phyloP scores from a whole-genome alignment of 1,140 invertebrate genomes.

The Melanaphis sacchari region DNA sequence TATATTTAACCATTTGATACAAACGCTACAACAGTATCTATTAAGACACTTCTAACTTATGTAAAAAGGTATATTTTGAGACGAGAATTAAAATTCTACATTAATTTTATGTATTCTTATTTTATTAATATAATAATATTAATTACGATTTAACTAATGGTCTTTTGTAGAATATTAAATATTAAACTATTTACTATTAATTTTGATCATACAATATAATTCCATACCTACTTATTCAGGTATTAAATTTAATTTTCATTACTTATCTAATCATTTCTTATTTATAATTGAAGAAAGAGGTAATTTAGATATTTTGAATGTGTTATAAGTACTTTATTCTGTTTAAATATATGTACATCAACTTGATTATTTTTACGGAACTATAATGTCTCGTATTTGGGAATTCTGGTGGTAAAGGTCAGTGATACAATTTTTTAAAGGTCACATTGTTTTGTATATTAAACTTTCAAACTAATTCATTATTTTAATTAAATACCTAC shows the following conservation, averaged over 20 bases:
- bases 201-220: too few relatives aligned
- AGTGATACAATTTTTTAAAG: constrained; percentile 17
- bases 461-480: not conserved
- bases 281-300: not conserved
- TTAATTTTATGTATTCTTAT: too few relatives aligned
- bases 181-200: too few relatives aligned
- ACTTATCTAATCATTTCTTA: not conserved
- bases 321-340: not conserved
- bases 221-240: not conserved
- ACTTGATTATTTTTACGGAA: constrained; percentile 9
- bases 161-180: not conserved
- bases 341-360: too few relatives aligned
- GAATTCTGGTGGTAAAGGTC: constrained; percentile 1
- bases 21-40: too few relatives aligned
- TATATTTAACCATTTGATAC: too few relatives aligned
- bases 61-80: too few relatives aligned
- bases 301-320: not conserved
- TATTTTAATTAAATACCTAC: not conserved
- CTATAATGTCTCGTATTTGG: not conserved
- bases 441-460: not conserved
- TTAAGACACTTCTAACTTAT: too few relatives aligned
- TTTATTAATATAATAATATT: too few relatives aligned
- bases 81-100: too few relatives aligned
- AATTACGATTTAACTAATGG: too few relatives aligned
- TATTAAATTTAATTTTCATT: not conserved